Evolutionary conservation across 2,113 vertebrate species (phyloP).

Genomic region (Myrmecobius fasciatus): DNA sequence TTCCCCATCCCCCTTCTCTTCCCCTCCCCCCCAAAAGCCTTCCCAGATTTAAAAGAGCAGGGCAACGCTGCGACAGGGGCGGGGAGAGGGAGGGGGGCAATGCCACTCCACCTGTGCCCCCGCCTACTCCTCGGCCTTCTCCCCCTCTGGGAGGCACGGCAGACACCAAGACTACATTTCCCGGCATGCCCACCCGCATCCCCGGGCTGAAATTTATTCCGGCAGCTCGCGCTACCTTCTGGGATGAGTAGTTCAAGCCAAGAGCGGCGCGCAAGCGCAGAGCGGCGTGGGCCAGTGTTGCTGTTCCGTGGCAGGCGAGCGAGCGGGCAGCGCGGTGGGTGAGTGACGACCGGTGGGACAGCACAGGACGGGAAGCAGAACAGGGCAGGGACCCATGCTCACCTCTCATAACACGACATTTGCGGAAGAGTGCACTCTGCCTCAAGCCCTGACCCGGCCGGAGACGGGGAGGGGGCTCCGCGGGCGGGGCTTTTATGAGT

Average conservation of each 20-base stretch:
- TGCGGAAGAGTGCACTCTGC: neutral
- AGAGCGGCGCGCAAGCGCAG: neutral
- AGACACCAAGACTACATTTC: neutral
- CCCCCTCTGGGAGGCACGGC: neutral
- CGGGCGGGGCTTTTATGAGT: neutral
- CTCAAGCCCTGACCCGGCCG: neutral
- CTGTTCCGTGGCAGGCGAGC: neutral
- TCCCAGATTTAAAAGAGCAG: no score
- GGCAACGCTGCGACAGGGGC: no score
- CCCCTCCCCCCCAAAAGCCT: no score
- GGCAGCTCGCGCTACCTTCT: neutral
- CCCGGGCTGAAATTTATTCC: neutral
- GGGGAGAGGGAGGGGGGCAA: no score
- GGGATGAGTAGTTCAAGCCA: neutral
- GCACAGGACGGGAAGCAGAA: neutral
- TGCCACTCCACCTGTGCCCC: neutral
- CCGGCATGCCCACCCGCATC: neutral
- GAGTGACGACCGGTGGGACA: neutral
- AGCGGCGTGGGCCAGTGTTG: neutral
- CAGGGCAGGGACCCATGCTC: neutral
- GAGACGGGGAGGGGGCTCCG: neutral
- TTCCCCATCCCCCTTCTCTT: no score
- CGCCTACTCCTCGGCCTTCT: neutral
- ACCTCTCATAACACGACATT: neutral
- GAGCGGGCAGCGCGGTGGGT: neutral